Evolutionary conservation across 2,113 vertebrate genomes (phyloP), one percentile per base, ranked within the genome.

Genomic region (Pontoporia blainvillei): DNA sequence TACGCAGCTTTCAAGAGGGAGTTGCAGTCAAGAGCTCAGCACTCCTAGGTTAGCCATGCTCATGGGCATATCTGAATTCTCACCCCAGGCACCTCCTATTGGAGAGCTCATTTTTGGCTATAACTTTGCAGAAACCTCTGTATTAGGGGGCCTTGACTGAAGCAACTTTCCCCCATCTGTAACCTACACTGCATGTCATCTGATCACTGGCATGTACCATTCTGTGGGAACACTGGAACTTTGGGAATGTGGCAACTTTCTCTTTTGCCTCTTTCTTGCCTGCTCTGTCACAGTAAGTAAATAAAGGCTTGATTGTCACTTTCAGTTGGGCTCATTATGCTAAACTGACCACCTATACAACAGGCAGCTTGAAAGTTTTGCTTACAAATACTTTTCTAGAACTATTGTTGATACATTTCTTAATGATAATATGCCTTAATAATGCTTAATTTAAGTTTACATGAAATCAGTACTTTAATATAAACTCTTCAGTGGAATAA

Each of bases 401-500:
- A 64, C 3, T 78, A 23, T 76, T 73, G 25, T 95, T 93, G 95
- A 91, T 8, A 3, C 5, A 81, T 39, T 93, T 3, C 36, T 69
- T 90, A 86, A 86, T 92, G 34, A 96, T 1, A 75, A 11, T 14
- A 72, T 87, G 0, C 52, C 59, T 96, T 92, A 92, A 46, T 87
- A 96, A 96, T 95, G 4, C 10, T 49, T 93, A 90, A 67, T 81
- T 14, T 86, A 61, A 93, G 72, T 75, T 96, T 66, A 61, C 2
- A 82, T 92, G 0, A 1, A 85, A 87, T 72, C 83, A 94, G 23
- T 72, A 2, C 23, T 8, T 72, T 96, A 29, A 69, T 82, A 49
- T 8, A 97, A 94, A 87, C 52, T 81, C 3, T 54, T 89, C 20
- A 95, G 15, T 41, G 94, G 52, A 67, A 13, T n/a, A 97, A 96